phyloP scores from a whole-genome alignment of 2,888 invertebrate genomes.

The Micropterix aruncella region DNA sequence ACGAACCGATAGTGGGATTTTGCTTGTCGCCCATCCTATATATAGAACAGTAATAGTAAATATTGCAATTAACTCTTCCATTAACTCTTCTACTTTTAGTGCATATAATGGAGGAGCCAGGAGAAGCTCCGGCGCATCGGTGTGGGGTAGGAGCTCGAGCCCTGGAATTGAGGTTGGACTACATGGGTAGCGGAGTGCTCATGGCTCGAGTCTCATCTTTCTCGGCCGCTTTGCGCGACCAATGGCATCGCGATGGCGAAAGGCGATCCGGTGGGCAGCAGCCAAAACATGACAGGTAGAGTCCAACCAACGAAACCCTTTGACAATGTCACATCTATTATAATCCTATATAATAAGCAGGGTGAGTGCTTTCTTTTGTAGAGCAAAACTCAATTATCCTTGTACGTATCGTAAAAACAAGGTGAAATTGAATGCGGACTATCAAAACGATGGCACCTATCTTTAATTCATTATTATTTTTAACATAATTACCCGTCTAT shows the following conservation, averaged over 20 bases:
- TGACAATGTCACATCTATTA: no score
- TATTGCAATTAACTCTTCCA: not conserved
- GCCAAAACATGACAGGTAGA: not conserved
- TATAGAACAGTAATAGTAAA: not conserved
- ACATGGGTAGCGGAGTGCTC: constrained; percentile 95
- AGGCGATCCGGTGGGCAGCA: not conserved
- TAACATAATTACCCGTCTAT: no score
- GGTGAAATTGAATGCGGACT: no score
- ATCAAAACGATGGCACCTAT: no score
- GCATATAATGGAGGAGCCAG: constrained; percentile 80
- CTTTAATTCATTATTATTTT: no score
- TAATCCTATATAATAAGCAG: no score
- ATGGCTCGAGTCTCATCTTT: constrained; percentile 81
- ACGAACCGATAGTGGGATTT: no score
- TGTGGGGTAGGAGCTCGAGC: constrained; percentile 71
- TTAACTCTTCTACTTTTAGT: constrained; percentile 39
- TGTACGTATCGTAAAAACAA: no score
- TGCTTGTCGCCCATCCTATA: no score
- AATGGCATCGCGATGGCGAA: constrained; percentile 42
- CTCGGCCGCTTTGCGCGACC: constrained; percentile 68
- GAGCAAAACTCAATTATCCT: no score
- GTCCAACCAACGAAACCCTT: no score
- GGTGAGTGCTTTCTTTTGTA: no score
- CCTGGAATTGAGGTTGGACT: constrained; percentile 83
- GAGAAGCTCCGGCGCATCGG: constrained; percentile 79